Percentiles rank a stretch among this genome's conserved stretches.
phyloP scores from a whole-genome alignment of 2,113 vertebrate genomes.

The Epinephelus moara region DNA sequence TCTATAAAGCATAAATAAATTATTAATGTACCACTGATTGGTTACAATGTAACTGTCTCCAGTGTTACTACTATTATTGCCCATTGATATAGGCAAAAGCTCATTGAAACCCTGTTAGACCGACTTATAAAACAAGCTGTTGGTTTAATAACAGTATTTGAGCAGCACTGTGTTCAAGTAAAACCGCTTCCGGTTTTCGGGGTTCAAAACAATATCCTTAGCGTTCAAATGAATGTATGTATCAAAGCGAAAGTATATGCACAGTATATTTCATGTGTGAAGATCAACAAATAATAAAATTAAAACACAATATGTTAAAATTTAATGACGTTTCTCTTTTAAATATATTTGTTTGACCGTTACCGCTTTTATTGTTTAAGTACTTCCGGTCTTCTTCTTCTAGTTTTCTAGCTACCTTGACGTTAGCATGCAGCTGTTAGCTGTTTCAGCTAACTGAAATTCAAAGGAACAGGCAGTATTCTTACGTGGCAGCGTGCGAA shows the following conservation, averaged over 20 bases:
- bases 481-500: slow-evolving; percentile 77
- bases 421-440: neutral
- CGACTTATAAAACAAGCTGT: neutral
- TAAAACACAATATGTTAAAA: fast-evolving
- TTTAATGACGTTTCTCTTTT: neutral
- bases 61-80: no score
- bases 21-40: neutral
- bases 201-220: neutral
- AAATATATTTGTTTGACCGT: neutral
- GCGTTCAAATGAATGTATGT: fast-evolving
- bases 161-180: neutral
- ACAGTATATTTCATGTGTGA: neutral
- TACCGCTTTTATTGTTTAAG: slow-evolving; percentile 11
- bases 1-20: neutral
- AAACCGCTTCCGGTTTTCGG: neutral
- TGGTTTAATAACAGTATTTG: neutral
- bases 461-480: neutral
- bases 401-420: neutral
- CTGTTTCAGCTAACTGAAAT: neutral
- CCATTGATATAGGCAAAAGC: neutral
- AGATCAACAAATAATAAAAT: no score
- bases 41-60: neutral
- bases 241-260: neutral
- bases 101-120: neutral
- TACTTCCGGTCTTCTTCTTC: neutral